Percentiles rank a stretch among this genome's conserved stretches.
These are phyloP conservation scores for Protonibea diacanthus DNA, from an alignment of 2,797 vertebrate species.

Conservation along the genomic window DNA sequence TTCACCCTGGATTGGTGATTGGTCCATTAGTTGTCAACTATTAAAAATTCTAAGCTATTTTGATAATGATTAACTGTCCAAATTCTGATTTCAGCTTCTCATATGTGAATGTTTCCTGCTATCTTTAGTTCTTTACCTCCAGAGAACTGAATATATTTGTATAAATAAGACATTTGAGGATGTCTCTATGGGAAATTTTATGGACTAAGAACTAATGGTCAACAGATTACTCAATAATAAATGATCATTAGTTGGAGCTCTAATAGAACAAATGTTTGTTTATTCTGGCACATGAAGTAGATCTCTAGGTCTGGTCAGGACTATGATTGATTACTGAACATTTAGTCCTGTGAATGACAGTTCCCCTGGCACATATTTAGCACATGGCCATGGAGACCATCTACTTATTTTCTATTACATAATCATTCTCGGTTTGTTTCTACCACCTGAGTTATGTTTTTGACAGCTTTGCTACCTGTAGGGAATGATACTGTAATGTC, in stretches of 20 bases:
- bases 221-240: no score
- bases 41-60: no score
- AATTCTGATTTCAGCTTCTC: no score
- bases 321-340: background rate
- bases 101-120: no score
- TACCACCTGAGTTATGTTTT: background rate
- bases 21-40: no score
- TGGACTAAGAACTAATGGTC: no score
- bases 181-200: no score
- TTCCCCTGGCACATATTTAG: background rate
- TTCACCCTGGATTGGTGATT: background rate
- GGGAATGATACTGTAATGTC: rapidly evolving
- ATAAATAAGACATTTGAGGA: no score
- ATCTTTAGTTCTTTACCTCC: no score
- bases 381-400: background rate
- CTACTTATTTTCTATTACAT: background rate
- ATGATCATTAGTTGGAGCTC: no score
- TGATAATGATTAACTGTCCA: no score
- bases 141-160: no score
- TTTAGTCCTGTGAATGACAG: background rate
- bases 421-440: background rate
- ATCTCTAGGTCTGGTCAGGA: background rate
- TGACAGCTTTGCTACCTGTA: background rate
- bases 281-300: background rate
- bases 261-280: background rate